Conservation (phyloP, 2,888 invertebrate genomes). For the Caenorhabditis imperialis region DNA sequence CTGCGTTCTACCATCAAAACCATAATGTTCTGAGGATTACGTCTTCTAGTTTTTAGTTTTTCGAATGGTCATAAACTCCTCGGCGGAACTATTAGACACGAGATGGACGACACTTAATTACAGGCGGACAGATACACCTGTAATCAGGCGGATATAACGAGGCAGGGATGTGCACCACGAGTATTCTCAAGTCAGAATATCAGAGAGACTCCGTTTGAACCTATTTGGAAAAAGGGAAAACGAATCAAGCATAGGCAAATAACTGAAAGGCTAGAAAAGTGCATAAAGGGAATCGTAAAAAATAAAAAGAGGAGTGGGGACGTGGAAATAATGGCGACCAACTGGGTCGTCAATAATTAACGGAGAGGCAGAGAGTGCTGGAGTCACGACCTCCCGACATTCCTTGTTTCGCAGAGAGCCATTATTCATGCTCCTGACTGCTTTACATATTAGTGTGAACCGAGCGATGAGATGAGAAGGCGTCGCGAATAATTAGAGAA, state of each 20-base stretch:
- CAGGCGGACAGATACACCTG: constrained; percentile 9
- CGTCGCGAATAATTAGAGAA: constrained; percentile 8
- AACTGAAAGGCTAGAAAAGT: too few species aligned
- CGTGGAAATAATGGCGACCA: constrained; percentile 39
- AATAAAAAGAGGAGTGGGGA: constrained; percentile 5
- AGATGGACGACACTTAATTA: constrained; percentile 24
- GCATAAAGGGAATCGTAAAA: constrained; percentile 30
- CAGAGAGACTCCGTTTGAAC: too few species aligned
- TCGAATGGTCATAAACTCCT: constrained; percentile 37
- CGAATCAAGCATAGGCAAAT: too few species aligned
- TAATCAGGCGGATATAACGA: too few species aligned
- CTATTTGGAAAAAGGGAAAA: too few species aligned
- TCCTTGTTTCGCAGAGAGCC: constrained; percentile 15
- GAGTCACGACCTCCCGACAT: constrained; percentile 7
- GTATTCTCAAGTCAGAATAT: too few species aligned
- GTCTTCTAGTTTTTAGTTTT: constrained; percentile 6
- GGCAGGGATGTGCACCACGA: too few species aligned
- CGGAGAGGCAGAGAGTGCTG: constrained; percentile 41
- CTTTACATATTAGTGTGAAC: constrained; percentile 42
- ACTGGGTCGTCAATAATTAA: constrained; percentile 53
- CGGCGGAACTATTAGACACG: constrained; percentile 35
- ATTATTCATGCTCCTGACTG: constrained; percentile 53
- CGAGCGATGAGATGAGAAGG: constrained; percentile 27
- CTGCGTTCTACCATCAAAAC: not conserved
- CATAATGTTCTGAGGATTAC: constrained; percentile 19